Evolutionary conservation across 2,797 vertebrate genomes (phyloP).

Genomic region (Leucoraja ocellata): DNA sequence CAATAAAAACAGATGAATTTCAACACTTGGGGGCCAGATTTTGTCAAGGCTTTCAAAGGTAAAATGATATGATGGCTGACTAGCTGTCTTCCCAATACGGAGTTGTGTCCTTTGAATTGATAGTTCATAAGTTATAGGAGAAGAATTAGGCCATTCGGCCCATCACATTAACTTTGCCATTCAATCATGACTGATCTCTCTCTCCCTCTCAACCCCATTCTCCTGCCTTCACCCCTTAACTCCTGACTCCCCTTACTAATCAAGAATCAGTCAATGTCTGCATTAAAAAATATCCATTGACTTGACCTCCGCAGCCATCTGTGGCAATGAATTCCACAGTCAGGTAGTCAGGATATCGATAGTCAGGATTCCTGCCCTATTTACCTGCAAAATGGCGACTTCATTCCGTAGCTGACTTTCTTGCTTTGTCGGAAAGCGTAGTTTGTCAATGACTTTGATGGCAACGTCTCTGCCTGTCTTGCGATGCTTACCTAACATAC

Average conservation of each 20-base stretch:
- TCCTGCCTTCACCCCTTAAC: too few species aligned
- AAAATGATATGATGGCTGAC: background rate
- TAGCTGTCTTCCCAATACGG: slow-evolving; percentile 36
- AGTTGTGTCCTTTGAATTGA: slow-evolving; percentile 39
- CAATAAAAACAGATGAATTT: background rate
- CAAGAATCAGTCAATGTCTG: too few species aligned
- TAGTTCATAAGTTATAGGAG: too few species aligned
- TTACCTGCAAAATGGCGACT: slow-evolving; percentile 94
- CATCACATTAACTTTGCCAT: too few species aligned
- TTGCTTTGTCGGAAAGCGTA: slow-evolving; percentile 93
- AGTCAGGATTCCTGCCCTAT: background rate
- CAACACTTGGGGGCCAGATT: background rate
- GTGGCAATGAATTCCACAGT: too few species aligned
- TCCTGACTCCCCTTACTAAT: too few species aligned
- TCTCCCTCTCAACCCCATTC: too few species aligned
- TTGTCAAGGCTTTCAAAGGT: background rate
- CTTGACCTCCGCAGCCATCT: too few species aligned
- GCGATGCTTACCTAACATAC: slow-evolving; percentile 79
- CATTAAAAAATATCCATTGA: too few species aligned
- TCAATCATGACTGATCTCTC: too few species aligned
- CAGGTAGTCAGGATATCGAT: background rate
- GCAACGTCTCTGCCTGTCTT: slow-evolving; percentile 93
- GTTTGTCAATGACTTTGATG: slow-evolving; percentile 96
- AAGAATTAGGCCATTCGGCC: too few species aligned
- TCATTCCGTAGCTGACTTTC: slow-evolving; percentile 95